Evolutionary conservation across 2,113 vertebrate genomes (phyloP).

Genomic region (Thermophis baileyi): DNA sequence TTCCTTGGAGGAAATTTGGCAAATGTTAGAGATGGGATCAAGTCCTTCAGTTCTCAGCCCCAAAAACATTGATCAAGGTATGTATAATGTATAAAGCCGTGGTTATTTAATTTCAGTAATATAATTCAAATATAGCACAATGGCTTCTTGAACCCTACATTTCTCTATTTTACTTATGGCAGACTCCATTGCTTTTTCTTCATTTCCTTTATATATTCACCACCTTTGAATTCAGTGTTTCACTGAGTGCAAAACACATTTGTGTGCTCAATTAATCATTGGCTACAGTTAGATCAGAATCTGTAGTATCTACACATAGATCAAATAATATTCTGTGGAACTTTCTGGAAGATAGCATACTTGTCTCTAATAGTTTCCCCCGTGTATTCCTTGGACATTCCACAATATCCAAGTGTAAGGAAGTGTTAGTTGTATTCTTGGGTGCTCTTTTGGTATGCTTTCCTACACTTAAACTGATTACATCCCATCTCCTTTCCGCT

Average conservation of each 20-base stretch:
- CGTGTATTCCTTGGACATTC: neutral
- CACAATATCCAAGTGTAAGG: neutral
- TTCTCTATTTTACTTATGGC: neutral
- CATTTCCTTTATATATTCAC: neutral
- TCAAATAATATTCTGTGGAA: neutral
- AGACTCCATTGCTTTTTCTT: neutral
- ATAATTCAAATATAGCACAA: neutral
- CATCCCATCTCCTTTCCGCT: neutral
- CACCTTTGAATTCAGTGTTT: neutral
- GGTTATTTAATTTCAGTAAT: neutral
- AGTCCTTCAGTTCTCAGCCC: slow-evolving; percentile 65
- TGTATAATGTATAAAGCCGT: slow-evolving; percentile 17
- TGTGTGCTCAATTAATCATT: neutral
- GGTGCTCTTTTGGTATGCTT: neutral
- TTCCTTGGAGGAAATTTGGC: slow-evolving; percentile 77
- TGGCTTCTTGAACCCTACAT: neutral
- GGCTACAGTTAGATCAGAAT: neutral
- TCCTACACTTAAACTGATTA: neutral
- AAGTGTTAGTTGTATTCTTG: neutral
- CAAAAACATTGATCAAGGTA: slow-evolving; percentile 61
- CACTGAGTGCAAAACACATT: neutral
- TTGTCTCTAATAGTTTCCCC: neutral
- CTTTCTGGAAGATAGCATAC: neutral
- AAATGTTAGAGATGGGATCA: slow-evolving; percentile 68
- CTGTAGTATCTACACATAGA: neutral